These are phyloP conservation scores for Verasper variegatus DNA, from an alignment of 2,113 vertebrate species.

Conservation along the genomic window DNA sequence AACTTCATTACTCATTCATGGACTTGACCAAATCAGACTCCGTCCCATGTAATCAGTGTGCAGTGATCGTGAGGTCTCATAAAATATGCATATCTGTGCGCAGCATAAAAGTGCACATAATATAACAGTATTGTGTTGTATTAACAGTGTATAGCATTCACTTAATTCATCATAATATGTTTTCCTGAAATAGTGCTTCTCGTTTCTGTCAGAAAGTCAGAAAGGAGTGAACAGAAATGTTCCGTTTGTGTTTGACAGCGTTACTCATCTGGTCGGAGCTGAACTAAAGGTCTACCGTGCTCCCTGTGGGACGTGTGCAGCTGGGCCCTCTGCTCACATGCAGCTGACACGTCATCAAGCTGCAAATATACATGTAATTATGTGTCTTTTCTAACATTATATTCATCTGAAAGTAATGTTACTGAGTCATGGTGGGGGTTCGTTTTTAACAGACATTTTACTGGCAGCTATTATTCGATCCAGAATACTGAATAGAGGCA, in stretches of 20 bases:
- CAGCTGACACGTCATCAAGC: conserved; percentile 35
- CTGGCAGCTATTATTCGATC: neutral
- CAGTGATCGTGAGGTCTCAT: conserved; percentile 32
- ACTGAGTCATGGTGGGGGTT: neutral
- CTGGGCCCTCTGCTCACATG: conserved; percentile 61
- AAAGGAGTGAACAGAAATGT: conserved; percentile 18
- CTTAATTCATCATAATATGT: neutral
- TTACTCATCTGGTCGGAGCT: conserved; percentile 74
- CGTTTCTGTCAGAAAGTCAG: conserved; percentile 10
- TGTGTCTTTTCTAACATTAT: neutral
- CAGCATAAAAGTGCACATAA: neutral
- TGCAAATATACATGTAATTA: conserved; percentile 1
- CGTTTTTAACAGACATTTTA: neutral
- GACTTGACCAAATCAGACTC: conserved; percentile 41
- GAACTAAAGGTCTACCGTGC: conserved; percentile 56
- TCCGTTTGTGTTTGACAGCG: conserved; percentile 40
- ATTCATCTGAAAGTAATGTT: neutral
- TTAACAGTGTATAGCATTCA: neutral
- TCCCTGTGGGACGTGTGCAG: conserved; percentile 69
- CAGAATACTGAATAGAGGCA: neutral
- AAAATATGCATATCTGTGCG: conserved; percentile 1
- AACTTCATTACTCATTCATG: conserved; percentile 69
- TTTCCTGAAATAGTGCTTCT: neutral
- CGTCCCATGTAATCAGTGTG: conserved; percentile 34
- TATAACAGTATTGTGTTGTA: neutral